phyloP scores from a whole-genome alignment of 1,140 invertebrate genomes.

The Diorhabda carinulata region DNA sequence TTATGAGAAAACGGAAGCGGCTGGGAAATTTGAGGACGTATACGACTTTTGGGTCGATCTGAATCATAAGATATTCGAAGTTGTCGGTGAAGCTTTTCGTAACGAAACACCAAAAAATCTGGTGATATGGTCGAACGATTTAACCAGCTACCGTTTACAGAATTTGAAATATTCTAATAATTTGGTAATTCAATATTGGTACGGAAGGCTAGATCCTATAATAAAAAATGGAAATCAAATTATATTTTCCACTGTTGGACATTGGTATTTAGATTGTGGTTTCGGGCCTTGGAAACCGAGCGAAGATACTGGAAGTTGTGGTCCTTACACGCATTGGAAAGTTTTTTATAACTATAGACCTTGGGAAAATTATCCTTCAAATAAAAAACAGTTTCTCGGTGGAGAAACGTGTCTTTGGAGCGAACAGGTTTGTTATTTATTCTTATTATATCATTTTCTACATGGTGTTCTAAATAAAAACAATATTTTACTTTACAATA shows the following conservation, averaged over 20 bases:
- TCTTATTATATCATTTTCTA: too few species aligned
- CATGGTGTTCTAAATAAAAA: too few species aligned
- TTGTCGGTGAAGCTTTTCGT: constrained; percentile 61
- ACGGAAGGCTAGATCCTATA: constrained; percentile 63
- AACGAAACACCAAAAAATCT: constrained; percentile 59
- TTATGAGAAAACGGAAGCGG: constrained; percentile 54
- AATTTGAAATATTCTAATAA: constrained; percentile 50
- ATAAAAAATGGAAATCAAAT: constrained; percentile 67
- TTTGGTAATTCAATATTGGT: constrained; percentile 68
- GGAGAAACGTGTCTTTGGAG: constrained; percentile 69
- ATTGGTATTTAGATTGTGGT: constrained; percentile 81
- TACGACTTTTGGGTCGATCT: constrained; percentile 72
- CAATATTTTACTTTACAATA: too few species aligned
- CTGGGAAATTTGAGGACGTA: constrained; percentile 57
- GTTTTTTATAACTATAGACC: constrained; percentile 75
- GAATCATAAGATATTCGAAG: constrained; percentile 58
- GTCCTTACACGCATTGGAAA: constrained; percentile 77
- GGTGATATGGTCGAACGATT: constrained; percentile 72
- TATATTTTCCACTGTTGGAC: constrained; percentile 75
- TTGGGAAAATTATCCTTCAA: constrained; percentile 50
- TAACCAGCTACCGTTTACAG: constrained; percentile 54
- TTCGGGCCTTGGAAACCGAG: constrained; percentile 72
- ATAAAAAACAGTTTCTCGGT: constrained; percentile 52
- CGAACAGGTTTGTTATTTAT: constrained; percentile 51
- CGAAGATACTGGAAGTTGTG: constrained; percentile 62